Percentiles rank a stretch among this genome's conserved stretches.
These are phyloP conservation scores for Drosophila repletoides DNA, from an alignment of 1,140 invertebrate species.

Conservation along the genomic window DNA sequence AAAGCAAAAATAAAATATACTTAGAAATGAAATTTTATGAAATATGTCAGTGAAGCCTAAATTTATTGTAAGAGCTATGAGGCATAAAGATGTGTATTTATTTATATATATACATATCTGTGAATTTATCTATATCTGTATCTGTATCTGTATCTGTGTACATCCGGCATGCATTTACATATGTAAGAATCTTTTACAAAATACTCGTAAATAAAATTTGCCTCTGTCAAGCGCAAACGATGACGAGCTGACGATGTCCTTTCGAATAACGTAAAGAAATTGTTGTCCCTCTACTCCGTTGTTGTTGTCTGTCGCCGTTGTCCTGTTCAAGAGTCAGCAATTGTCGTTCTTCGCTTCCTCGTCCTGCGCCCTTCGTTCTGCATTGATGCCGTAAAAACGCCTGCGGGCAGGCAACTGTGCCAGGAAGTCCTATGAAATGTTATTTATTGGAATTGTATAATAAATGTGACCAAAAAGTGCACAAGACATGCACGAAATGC, in stretches of 20 bases:
- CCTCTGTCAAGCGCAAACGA: conserved; percentile 51
- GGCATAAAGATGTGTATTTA: background rate
- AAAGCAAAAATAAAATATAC: background rate
- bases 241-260: conserved; percentile 75
- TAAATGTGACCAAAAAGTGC: conserved; percentile 75
- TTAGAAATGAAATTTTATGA: conserved; percentile 7
- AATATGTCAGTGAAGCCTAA: conserved; percentile 25
- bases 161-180: conserved; percentile 27
- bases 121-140: background rate
- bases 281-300: conserved; percentile 39
- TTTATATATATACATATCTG: background rate
- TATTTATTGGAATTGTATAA: conserved; percentile 79
- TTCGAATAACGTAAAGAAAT: conserved; percentile 76
- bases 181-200: conserved; percentile 32
- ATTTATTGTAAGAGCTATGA: conserved; percentile 5
- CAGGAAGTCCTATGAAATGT: conserved; percentile 67
- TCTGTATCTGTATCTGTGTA: conserved; percentile 7
- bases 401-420: conserved; percentile 20
- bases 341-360: background rate
- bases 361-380: too few relatives aligned
- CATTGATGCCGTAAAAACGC: conserved; percentile 25
- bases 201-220: conserved; percentile 46
- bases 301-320: background rate
- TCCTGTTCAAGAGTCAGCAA: conserved; percentile 16
- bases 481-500: conserved; percentile 70